Conservation (phyloP, 1,140 invertebrate species). For the Epicauta chinensis region DNA sequence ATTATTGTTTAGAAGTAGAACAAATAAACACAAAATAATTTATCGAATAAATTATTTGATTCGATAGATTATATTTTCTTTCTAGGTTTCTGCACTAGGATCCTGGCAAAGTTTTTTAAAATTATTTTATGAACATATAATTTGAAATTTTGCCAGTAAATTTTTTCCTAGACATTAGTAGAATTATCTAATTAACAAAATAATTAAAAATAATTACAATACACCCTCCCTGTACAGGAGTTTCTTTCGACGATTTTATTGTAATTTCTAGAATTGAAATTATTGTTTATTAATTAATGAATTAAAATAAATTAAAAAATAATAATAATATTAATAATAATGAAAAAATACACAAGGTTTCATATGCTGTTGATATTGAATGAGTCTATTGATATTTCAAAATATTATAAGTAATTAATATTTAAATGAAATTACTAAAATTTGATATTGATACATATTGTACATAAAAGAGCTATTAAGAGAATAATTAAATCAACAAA, state of each 20-base stretch:
- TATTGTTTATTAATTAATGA: background rate
- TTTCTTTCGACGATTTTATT: constrained; percentile 14
- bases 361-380: constrained; percentile 33
- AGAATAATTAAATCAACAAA: constrained; percentile 10
- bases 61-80: background rate
- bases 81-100: no score
- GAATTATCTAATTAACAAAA: no score
- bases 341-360: constrained; percentile 14
- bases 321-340: background rate
- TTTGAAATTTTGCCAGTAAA: no score
- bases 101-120: no score
- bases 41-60: background rate
- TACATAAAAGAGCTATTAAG: constrained; percentile 31
- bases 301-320: background rate
- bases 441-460: constrained; percentile 35
- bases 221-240: background rate
- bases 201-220: background rate
- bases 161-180: no score
- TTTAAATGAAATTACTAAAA: constrained; percentile 31
- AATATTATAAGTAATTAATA: constrained; percentile 27
- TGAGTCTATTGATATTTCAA: constrained; percentile 36
- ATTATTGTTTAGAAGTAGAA: constrained; percentile 18
- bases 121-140: no score
- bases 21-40: background rate
- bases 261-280: background rate